A percentile compares a stretch with the other conserved stretches of the same genome.
Conservation (phyloP, 2,888 invertebrate species). For the Rhodophaea formosa region DNA sequence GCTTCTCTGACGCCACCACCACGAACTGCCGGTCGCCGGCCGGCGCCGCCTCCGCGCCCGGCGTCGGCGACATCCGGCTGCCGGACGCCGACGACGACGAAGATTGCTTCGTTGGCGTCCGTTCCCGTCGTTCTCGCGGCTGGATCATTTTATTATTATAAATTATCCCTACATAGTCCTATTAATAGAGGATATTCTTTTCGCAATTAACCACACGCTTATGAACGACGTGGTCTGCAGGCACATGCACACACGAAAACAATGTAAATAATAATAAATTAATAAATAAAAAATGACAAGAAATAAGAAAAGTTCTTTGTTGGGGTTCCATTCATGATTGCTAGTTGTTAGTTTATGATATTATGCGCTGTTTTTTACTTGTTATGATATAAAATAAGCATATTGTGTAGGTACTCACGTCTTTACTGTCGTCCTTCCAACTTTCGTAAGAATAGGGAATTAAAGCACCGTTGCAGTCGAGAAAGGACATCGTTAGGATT, state of each 20-base stretch:
- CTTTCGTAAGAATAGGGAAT: conserved; percentile 94
- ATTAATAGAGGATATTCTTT: too few species aligned
- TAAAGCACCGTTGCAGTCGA: conserved; percentile 96
- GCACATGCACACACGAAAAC: too few species aligned
- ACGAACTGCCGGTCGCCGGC: conserved; percentile 94
- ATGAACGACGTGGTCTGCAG: too few species aligned
- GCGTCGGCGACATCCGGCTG: conserved; percentile 89
- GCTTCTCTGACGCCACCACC: conserved; percentile 96
- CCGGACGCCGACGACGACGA: conserved; percentile 70
- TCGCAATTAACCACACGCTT: too few species aligned
- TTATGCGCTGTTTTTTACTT: too few species aligned
- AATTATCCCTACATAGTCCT: too few species aligned
- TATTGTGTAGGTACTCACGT: conserved; percentile 62
- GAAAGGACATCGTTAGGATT: conserved; percentile 96
- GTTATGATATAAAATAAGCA: too few species aligned
- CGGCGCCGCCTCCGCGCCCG: conserved; percentile 59
- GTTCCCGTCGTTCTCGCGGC: conserved; percentile 68
- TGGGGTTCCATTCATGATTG: too few species aligned
- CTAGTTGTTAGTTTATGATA: too few species aligned
- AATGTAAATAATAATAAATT: too few species aligned
- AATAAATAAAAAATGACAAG: neutral
- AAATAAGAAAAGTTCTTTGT: too few species aligned
- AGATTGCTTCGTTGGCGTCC: conserved; percentile 83
- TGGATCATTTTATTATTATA: conserved; percentile 26
- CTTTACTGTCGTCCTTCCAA: conserved; percentile 94